phyloP scores from a whole-genome alignment of 2,113 vertebrate species.

The Centropus unirufus region DNA sequence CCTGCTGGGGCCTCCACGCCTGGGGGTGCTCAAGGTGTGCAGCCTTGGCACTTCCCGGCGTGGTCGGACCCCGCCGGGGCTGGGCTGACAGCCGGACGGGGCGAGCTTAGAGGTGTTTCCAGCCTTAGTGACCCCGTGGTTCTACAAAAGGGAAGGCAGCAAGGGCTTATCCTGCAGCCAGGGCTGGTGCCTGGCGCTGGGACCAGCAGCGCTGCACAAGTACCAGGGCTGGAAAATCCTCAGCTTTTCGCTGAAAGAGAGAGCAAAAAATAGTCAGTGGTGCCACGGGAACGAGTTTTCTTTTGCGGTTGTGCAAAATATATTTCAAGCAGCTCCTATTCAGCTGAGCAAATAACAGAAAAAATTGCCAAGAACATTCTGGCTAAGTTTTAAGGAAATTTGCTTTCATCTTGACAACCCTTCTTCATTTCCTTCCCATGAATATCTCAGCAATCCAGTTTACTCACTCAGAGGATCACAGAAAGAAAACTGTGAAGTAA shows the following conservation, averaged over 20 bases:
- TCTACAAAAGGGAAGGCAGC: background rate
- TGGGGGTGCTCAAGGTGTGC: no score
- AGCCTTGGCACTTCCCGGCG: no score
- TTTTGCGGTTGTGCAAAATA: background rate
- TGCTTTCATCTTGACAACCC: conserved; percentile 59
- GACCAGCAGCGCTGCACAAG: background rate
- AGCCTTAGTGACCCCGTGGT: no score
- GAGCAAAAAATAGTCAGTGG: background rate
- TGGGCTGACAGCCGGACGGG: no score
- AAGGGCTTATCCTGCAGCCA: background rate
- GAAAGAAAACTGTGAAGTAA: conserved; percentile 69
- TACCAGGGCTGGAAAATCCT: background rate
- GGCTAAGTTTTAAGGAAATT: conserved; percentile 65
- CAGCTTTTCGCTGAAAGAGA: background rate
- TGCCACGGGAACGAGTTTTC: conserved; percentile 11
- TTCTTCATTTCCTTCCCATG: conserved; percentile 59
- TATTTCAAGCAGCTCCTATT: conserved; percentile 24
- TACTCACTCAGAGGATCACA: conserved; percentile 66
- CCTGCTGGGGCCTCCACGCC: no score
- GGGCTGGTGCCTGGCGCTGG: rapidly evolving
- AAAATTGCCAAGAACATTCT: conserved; percentile 48
- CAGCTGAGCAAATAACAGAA: conserved; percentile 51
- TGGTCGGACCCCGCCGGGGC: no score
- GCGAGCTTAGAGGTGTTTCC: no score
- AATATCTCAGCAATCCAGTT: conserved; percentile 68